These are phyloP conservation scores for Pipa parva DNA, from an alignment of 2,113 vertebrate species.

Conservation along the genomic window DNA sequence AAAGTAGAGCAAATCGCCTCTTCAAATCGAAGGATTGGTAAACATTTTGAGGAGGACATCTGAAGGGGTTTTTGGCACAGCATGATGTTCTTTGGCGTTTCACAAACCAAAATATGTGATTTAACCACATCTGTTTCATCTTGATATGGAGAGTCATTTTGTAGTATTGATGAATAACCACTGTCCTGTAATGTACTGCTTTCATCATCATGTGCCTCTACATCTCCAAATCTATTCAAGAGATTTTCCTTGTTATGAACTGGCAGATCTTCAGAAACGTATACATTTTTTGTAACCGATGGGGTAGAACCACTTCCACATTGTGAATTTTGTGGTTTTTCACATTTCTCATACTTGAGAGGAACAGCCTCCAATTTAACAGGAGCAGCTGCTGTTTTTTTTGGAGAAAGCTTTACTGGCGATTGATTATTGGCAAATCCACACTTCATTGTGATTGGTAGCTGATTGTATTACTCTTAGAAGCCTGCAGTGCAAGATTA, in stretches of 20 bases:
- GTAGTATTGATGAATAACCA: slow-evolving; percentile 65
- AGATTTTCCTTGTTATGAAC: slow-evolving; percentile 67
- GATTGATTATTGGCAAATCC: slow-evolving; percentile 47
- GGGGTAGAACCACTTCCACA: slow-evolving; percentile 31
- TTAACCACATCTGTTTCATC: slow-evolving; percentile 53
- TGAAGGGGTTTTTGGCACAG: slow-evolving; percentile 44
- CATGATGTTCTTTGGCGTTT: slow-evolving; percentile 45
- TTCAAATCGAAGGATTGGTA: slow-evolving; percentile 78
- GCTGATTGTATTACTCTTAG: neutral
- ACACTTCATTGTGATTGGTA: slow-evolving; percentile 58
- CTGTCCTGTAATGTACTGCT: slow-evolving; percentile 56
- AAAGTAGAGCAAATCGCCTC: slow-evolving; percentile 76
- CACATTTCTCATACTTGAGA: slow-evolving; percentile 42
- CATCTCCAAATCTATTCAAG: slow-evolving; percentile 38
- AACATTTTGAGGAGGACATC: slow-evolving; percentile 53
- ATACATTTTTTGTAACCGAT: slow-evolving; percentile 34
- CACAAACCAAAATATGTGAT: slow-evolving; percentile 51
- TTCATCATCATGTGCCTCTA: slow-evolving; percentile 53
- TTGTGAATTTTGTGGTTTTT: slow-evolving; percentile 46
- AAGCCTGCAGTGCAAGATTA: slow-evolving; percentile 49
- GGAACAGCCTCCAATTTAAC: slow-evolving; percentile 41
- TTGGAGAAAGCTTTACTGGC: slow-evolving; percentile 38
- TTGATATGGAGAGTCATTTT: slow-evolving; percentile 43
- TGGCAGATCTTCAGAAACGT: slow-evolving; percentile 50
- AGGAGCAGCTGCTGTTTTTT: slow-evolving; percentile 48